Evolutionary conservation across 2,113 vertebrate species (phyloP), one percentile per base, ranked within the genome.

Genomic region (Maylandia zebra): DNA sequence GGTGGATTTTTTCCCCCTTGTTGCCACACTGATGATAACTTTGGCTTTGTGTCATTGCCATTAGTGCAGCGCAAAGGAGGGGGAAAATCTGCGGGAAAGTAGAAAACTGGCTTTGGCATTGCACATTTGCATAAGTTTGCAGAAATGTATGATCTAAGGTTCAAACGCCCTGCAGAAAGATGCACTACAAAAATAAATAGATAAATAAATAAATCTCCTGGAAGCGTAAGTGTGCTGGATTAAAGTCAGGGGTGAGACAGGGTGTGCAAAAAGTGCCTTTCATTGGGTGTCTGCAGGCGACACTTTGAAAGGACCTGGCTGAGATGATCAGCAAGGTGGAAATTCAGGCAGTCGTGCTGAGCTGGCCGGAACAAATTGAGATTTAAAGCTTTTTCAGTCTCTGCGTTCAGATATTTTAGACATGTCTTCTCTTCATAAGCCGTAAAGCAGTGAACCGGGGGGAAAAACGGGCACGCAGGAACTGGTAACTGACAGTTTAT

Each of bases 81-180:
- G 48, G 74, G 34, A 4, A 57, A 78, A 83, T 76, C 56, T 81
- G 84, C 1, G 1, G n/a, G 59, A 74, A 80, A 50, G 88, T 59
- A 48, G 81, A 48, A 90, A 90, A 93, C 84, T 76, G 66, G 79
- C 81, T 87, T 86, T 89, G 90, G 59, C 87, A 50, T 82, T 87
- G 86, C 11, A 30, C 17, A 88, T 90, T 86, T 87, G 59, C 45
- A 30, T 30, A 30, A 43, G 81, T 61, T 53, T 82, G 61, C 80
- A 45, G 78, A 43, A 1, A 27, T 3, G 78, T 55, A 6, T 82
- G 34, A 90, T 34, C 86, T 71, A 53, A 71, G 81, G 83, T 66
- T 74, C 3, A 84, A 55, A 87, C 34, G 6, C 16, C 43, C 82
- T 64, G 30, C 36, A 55, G 30, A 34, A 19, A 17, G 85, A 88